A percentile compares a stretch with the other conserved stretches of the same genome.
These are phyloP conservation scores for Drosophila koepferae DNA, from an alignment of 2,888 invertebrate species.

Conservation along the genomic window DNA sequence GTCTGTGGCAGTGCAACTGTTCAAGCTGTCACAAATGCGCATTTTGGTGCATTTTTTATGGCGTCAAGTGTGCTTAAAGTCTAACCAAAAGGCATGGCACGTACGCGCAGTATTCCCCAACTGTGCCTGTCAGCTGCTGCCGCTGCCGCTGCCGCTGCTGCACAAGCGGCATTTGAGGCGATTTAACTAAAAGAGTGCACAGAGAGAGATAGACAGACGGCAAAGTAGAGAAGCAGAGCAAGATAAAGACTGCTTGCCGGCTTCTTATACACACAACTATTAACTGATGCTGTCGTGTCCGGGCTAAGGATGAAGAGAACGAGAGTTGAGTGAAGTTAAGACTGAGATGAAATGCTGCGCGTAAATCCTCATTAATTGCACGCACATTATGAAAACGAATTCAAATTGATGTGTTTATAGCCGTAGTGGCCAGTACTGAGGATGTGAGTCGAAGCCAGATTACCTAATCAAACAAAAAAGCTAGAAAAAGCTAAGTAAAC, in stretches of 20 bases:
- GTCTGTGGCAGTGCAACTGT: conserved; percentile 24
- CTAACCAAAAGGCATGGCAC: conserved; percentile 54
- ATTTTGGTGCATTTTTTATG: conserved; percentile 58
- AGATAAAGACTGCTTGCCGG: conserved; percentile 15
- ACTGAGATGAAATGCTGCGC: conserved; percentile 23
- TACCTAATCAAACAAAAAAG: neutral
- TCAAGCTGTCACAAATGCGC: conserved; percentile 63
- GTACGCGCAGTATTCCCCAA: conserved; percentile 63
- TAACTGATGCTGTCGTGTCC: conserved; percentile 42
- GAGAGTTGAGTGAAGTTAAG: conserved; percentile 28
- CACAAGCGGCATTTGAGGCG: conserved; percentile 47
- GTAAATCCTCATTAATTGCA: conserved; percentile 61
- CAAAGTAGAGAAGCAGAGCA: neutral
- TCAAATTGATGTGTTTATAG: conserved; percentile 25
- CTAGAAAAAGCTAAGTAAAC: too few relatives aligned
- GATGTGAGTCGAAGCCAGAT: neutral
- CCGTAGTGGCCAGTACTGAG: neutral
- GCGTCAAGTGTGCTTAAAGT: conserved; percentile 61
- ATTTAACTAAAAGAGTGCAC: conserved; percentile 60
- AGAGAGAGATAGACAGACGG: conserved; percentile 18
- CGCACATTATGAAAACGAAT: conserved; percentile 27
- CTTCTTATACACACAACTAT: conserved; percentile 15
- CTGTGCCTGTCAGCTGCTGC: conserved; percentile 57
- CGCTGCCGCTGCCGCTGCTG: conserved; percentile 22
- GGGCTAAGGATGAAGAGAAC: conserved; percentile 32